Conservation (phyloP, 1,140 invertebrate genomes). For the Diorhabda elongata region DNA sequence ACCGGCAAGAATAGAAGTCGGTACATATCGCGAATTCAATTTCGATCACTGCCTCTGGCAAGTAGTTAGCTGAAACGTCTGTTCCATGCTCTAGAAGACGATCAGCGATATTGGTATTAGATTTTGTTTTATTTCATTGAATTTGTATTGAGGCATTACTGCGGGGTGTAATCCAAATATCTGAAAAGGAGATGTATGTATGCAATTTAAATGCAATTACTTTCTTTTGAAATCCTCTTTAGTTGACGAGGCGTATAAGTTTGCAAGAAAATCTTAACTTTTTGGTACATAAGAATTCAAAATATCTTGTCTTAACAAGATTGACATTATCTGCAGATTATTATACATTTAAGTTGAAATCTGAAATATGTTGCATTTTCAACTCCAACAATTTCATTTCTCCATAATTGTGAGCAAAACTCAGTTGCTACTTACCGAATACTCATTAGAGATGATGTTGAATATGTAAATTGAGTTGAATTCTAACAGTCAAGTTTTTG, state of each 20-base stretch:
- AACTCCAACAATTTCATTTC: too few species aligned
- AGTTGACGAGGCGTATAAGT: background rate
- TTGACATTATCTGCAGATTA: too few species aligned
- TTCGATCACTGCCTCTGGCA: constrained; percentile 30
- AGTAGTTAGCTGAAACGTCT: constrained; percentile 31
- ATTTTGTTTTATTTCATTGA: constrained; percentile 2
- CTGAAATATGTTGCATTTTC: too few species aligned
- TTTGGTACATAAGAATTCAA: too few species aligned
- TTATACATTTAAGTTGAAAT: too few species aligned
- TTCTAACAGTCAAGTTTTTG: too few species aligned
- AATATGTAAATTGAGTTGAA: too few species aligned
- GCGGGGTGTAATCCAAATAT: background rate
- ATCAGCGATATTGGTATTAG: background rate
- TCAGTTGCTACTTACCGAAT: too few species aligned
- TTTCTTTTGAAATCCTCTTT: background rate
- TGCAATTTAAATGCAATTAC: background rate
- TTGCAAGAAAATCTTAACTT: background rate
- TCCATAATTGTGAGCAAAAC: too few species aligned
- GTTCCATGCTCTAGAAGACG: constrained; percentile 21
- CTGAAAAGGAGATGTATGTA: background rate
- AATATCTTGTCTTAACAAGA: too few species aligned
- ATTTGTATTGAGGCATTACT: background rate
- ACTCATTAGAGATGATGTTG: too few species aligned
- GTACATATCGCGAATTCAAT: constrained; percentile 33
- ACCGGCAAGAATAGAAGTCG: constrained; percentile 25